Percentiles rank a stretch among this genome's conserved stretches.
These are phyloP conservation scores for Acrobasis suavella DNA, from an alignment of 2,888 invertebrate species.

Conservation along the genomic window DNA sequence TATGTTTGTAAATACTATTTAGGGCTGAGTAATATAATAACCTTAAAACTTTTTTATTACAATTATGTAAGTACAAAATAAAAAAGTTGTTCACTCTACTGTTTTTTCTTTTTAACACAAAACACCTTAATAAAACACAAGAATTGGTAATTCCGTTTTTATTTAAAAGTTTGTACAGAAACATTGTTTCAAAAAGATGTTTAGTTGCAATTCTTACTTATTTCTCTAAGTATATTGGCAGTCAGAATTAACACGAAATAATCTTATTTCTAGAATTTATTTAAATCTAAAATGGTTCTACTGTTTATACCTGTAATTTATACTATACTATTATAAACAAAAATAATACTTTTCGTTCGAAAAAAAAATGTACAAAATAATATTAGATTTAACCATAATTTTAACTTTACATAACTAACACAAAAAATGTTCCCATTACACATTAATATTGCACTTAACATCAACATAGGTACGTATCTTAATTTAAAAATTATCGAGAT, in stretches of 20 bases:
- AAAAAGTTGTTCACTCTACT: constrained; percentile 35
- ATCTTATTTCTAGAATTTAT: background rate
- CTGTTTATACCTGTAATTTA: too few relatives aligned
- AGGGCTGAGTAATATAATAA: constrained; percentile 22
- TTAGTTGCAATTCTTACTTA: constrained; percentile 29
- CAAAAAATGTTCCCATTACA: too few relatives aligned
- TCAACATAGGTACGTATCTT: too few relatives aligned
- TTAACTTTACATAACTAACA: too few relatives aligned
- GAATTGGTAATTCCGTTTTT: constrained; percentile 23
- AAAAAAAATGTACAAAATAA: too few relatives aligned
- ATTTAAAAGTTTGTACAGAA: constrained; percentile 43
- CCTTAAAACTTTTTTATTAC: constrained; percentile 40
- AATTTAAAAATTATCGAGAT: too few relatives aligned
- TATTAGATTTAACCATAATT: too few relatives aligned
- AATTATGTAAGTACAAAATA: constrained; percentile 45
- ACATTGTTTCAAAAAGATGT: constrained; percentile 43
- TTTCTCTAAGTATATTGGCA: constrained; percentile 3
- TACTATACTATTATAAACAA: background rate
- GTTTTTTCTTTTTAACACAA: constrained; percentile 34
- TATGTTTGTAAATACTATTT: constrained; percentile 41
- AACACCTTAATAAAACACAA: background rate
- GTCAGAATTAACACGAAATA: background rate
- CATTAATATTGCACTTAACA: too few relatives aligned
- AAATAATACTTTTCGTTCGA: background rate
- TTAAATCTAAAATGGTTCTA: background rate